Evolutionary conservation across 1,140 invertebrate genomes (phyloP).

Genomic region (Aporrectodea caliginosa): DNA sequence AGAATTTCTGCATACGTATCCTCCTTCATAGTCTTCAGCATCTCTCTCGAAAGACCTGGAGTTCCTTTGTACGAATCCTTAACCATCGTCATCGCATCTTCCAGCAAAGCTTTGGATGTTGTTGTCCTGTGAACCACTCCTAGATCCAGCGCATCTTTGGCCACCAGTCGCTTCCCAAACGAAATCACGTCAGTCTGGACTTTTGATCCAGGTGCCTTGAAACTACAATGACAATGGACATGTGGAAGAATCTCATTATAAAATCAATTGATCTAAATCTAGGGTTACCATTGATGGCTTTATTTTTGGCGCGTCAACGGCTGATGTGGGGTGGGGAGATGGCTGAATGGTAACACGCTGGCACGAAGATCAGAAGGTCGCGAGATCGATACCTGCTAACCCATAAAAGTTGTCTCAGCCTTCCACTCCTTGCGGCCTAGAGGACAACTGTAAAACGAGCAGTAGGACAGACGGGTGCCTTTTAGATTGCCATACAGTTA

Average conservation of each 20-base stretch:
- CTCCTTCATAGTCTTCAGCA: not conserved
- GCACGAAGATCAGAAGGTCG: too few relatives aligned
- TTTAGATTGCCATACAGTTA: too few relatives aligned
- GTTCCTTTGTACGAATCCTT: not conserved
- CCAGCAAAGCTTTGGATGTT: not conserved
- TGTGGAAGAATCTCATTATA: not conserved
- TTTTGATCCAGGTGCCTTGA: slow-evolving; percentile 28
- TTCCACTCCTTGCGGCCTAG: too few relatives aligned
- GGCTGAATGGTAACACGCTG: too few relatives aligned
- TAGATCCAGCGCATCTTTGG: slow-evolving; percentile 24
- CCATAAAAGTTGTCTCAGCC: too few relatives aligned
- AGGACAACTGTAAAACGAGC: too few relatives aligned
- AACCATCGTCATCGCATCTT: not conserved
- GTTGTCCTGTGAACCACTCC: slow-evolving; percentile 17
- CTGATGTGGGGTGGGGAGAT: too few relatives aligned
- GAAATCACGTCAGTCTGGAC: slow-evolving; percentile 23
- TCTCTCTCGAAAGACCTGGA: not conserved
- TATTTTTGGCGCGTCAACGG: too few relatives aligned
- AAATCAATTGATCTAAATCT: too few relatives aligned
- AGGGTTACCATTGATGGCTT: too few relatives aligned
- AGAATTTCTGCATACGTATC: not conserved
- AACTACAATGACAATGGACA: slow-evolving; percentile 19
- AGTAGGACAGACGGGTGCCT: too few relatives aligned
- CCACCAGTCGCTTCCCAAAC: slow-evolving; percentile 28
- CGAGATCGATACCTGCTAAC: too few relatives aligned